A percentile compares a stretch with the other conserved stretches of the same genome.
phyloP scores from a whole-genome alignment of 2,888 invertebrate genomes.

The Adela reaumurella region DNA sequence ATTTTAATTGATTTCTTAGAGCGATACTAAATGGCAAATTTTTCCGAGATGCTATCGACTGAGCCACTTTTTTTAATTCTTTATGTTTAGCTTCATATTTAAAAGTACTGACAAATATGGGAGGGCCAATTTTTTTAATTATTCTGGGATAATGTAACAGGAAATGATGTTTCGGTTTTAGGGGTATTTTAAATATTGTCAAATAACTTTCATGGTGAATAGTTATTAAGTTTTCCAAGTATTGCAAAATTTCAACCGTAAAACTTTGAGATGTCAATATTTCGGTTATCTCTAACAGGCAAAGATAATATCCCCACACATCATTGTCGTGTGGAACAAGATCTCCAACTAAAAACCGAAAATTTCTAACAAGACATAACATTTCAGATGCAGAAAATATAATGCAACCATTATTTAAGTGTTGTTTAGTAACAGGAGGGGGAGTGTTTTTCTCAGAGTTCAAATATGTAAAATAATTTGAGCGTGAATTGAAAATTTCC shows the following conservation, averaged over 20 bases:
- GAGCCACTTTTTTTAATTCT: slow-evolving; percentile 9
- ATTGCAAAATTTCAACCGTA: slow-evolving; percentile 7
- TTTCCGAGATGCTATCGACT: slow-evolving; percentile 8
- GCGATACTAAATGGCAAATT: slow-evolving; percentile 8
- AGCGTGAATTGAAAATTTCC: slow-evolving; percentile 5
- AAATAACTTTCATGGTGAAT: slow-evolving; percentile 6
- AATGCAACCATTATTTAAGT: slow-evolving; percentile 11
- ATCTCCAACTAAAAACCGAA: slow-evolving; percentile 15
- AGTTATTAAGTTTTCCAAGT: slow-evolving; percentile 5
- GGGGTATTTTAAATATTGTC: slow-evolving; percentile 6
- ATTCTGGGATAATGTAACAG: slow-evolving; percentile 12
- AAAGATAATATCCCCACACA: slow-evolving; percentile 13
- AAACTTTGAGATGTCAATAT: slow-evolving; percentile 8
- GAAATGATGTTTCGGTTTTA: slow-evolving; percentile 11
- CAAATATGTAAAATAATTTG: slow-evolving; percentile 6
- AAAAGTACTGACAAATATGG: slow-evolving; percentile 8
- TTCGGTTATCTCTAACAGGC: slow-evolving; percentile 13
- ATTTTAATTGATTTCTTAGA: neutral
- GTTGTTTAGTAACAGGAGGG: slow-evolving; percentile 11
- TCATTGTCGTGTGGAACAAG: slow-evolving; percentile 10
- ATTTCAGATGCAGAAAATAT: slow-evolving; percentile 19
- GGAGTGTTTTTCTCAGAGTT: slow-evolving; percentile 8
- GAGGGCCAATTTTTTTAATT: slow-evolving; percentile 10
- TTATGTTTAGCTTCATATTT: slow-evolving; percentile 14
- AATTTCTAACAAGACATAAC: slow-evolving; percentile 15